Conservation (phyloP, 2,797 vertebrate genomes). For the Myotis vivesi region DNA sequence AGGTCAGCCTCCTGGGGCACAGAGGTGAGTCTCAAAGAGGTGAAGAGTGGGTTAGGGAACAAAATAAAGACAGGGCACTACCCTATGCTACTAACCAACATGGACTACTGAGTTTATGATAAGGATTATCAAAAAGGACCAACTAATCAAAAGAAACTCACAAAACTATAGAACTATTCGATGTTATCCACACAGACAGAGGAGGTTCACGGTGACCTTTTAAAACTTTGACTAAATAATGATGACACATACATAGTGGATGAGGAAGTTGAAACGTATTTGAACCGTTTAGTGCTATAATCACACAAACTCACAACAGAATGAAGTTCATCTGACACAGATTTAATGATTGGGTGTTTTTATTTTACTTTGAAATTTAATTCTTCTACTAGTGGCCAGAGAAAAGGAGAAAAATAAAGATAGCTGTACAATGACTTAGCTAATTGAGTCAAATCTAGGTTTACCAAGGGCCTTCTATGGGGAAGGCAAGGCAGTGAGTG, state of each 20-base stretch:
- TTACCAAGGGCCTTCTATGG: not conserved
- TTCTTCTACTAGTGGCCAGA: not conserved
- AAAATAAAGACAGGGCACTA: not conserved
- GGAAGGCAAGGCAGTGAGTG: not conserved
- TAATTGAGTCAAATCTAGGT: not conserved
- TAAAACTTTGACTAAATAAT: not conserved
- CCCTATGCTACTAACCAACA: not conserved
- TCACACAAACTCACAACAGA: not conserved
- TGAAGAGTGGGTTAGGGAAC: not conserved
- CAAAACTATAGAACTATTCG: not conserved
- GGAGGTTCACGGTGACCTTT: not conserved
- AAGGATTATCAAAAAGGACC: not conserved
- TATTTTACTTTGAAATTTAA: slow-evolving; percentile 42
- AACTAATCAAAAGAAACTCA: not conserved
- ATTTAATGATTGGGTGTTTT: not conserved
- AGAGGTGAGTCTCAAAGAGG: not conserved
- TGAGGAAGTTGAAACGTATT: not conserved
- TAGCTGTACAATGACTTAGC: not conserved
- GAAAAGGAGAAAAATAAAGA: not conserved
- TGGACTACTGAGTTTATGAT: not conserved
- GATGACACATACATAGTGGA: not conserved
- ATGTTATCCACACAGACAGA: not conserved
- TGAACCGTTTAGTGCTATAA: not conserved
- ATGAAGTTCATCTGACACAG: not conserved
- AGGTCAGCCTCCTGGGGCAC: not conserved